Conservation (phyloP, 2,888 invertebrate species). For the Pollenia amentaria region DNA sequence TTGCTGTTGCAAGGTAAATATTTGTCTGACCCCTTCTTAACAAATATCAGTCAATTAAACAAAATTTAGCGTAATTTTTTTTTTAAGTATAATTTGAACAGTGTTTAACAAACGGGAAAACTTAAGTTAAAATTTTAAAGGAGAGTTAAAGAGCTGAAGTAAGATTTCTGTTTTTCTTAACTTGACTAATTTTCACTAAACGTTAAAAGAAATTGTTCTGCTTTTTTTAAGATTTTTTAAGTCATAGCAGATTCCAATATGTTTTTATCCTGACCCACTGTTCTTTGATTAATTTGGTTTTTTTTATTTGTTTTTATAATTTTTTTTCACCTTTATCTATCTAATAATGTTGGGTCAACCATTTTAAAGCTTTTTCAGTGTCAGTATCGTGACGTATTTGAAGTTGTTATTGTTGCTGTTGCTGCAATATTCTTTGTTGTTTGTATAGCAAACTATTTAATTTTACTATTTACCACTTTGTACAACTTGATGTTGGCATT, state of each 20-base stretch:
- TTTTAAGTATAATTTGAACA: background rate
- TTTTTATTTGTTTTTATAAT: background rate
- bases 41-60: conserved; percentile 28
- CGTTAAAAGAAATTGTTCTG: too few species aligned
- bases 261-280: background rate
- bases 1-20: conserved; percentile 16
- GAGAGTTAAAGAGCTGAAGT: too few species aligned
- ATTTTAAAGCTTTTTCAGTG: background rate
- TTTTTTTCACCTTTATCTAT: background rate
- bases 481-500: conserved; percentile 6
- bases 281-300: background rate
- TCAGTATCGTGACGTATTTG: background rate
- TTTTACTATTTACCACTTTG: conserved; percentile 18
- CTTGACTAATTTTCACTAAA: too few species aligned
- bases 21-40: conserved; percentile 40
- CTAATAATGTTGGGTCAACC: background rate
- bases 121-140: too few species aligned
- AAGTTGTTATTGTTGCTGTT: background rate
- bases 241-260: too few species aligned
- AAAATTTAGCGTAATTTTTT: conserved; percentile 46
- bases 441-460: background rate
- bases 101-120: too few species aligned
- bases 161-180: too few species aligned
- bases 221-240: too few species aligned
- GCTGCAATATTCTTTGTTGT: background rate